Percentiles rank a stretch among this genome's conserved stretches.
Conservation (phyloP, 2,797 vertebrate species). For the Galaxias olidus region DNA sequence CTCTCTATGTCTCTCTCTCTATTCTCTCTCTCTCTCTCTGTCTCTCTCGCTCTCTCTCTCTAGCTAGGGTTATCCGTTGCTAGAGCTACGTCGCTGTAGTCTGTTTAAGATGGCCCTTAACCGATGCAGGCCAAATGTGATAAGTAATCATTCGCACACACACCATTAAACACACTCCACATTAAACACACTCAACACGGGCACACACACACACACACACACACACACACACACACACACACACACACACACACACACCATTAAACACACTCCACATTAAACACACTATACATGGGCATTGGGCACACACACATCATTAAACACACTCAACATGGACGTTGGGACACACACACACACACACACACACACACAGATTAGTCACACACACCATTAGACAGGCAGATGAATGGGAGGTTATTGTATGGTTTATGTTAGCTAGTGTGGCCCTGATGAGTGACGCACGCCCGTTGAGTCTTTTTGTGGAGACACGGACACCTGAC, state of each 20-base stretch:
- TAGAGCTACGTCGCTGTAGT: no score
- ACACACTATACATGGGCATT: slow-evolving; percentile 28
- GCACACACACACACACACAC: slow-evolving; percentile 43
- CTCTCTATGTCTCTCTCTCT: no score
- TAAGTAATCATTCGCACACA: slow-evolving; percentile 75
- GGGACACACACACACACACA: slow-evolving; percentile 1
- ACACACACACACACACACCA: slow-evolving; percentile 68
- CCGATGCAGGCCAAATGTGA: slow-evolving; percentile 60
- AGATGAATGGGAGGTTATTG: no score
- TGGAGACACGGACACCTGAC: no score
- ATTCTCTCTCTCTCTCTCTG: no score
- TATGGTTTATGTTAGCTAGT: no score
- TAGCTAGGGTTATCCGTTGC: no score
- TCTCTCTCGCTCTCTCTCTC: no score
- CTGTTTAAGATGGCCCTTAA: slow-evolving; percentile 36
- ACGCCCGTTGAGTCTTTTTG: no score
- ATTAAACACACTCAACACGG: slow-evolving; percentile 4
- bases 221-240: slow-evolving; percentile 62
- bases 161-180: slow-evolving; percentile 70
- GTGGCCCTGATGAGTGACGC: no score
- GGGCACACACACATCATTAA: slow-evolving; percentile 72
- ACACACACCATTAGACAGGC: slow-evolving; percentile 74
- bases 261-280: slow-evolving; percentile 32
- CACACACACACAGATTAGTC: slow-evolving; percentile 65
- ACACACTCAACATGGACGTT: slow-evolving; percentile 46